Conservation (phyloP, 1,140 invertebrate genomes). For the Diorhabda sublineata region DNA sequence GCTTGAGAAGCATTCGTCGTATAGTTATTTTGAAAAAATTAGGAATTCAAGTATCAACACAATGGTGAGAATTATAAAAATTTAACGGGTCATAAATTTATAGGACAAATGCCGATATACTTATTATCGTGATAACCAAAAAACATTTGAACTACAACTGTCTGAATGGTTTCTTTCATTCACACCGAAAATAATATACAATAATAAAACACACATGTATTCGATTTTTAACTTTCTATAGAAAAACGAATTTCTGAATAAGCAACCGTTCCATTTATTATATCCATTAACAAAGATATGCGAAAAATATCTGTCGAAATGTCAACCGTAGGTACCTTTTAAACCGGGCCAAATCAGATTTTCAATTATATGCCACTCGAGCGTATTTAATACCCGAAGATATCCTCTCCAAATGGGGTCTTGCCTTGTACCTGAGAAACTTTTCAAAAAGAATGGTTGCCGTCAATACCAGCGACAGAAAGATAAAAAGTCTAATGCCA, state of each 20-base stretch:
- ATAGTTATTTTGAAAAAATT: too few species aligned
- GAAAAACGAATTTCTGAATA: neutral
- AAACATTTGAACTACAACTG: neutral
- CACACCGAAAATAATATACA: neutral
- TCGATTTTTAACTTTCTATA: neutral
- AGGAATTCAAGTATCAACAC: too few species aligned
- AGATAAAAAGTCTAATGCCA: neutral
- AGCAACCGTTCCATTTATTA: neutral
- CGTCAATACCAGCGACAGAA: conserved; percentile 1
- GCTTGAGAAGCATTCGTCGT: too few species aligned
- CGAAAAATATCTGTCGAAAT: neutral
- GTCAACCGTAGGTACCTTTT: neutral
- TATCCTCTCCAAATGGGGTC: neutral
- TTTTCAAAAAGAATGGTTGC: neutral
- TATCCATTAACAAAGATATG: neutral
- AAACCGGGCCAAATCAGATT: neutral
- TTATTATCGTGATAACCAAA: conserved; percentile 3
- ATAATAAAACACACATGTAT: neutral
- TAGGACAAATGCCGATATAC: neutral
- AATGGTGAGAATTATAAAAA: neutral
- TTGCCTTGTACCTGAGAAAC: neutral
- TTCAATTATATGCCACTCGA: neutral
- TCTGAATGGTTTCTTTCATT: neutral
- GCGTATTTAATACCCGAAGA: neutral
- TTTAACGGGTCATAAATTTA: neutral